These are phyloP conservation scores for Gracilinanus agilis DNA, from an alignment of 2,113 vertebrate genomes.

Conservation along the genomic window DNA sequence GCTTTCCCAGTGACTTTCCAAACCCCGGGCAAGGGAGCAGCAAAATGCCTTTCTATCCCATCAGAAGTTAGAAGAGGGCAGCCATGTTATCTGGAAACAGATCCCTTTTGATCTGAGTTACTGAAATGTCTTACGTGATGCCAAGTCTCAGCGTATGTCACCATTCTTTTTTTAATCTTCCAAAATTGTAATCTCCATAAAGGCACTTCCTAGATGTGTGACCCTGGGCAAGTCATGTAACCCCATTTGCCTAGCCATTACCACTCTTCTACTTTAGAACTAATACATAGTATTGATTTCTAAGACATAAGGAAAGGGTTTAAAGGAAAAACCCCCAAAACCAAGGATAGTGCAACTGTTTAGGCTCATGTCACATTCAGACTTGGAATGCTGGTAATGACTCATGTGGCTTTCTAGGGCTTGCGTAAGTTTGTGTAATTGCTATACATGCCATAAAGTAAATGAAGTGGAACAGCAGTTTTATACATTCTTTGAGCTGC, in stretches of 20 bases:
- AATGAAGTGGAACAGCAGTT: background rate
- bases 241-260: conserved; percentile 48
- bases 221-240: too few species aligned
- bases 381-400: background rate
- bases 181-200: background rate
- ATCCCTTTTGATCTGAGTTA: background rate
- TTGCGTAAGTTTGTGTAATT: conserved; percentile 13
- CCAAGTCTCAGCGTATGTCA: background rate
- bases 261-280: conserved; percentile 48
- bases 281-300: too few species aligned
- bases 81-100: background rate
- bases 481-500: background rate
- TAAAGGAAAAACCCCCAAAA: background rate
- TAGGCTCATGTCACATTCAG: conserved; percentile 35
- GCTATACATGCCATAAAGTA: conserved; percentile 33
- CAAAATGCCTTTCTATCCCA: conserved; percentile 42
- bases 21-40: conserved; percentile 17
- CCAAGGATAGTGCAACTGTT: conserved; percentile 73
- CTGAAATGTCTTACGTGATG: background rate
- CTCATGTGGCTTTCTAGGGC: background rate
- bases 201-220: background rate
- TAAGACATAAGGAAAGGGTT: background rate
- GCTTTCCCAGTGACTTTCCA: conserved; percentile 35
- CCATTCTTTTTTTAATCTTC: background rate
- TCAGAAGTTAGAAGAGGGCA: background rate